These are phyloP conservation scores for Leptarthrus brevirostris DNA, from an alignment of 2,888 invertebrate genomes.

Conservation along the genomic window DNA sequence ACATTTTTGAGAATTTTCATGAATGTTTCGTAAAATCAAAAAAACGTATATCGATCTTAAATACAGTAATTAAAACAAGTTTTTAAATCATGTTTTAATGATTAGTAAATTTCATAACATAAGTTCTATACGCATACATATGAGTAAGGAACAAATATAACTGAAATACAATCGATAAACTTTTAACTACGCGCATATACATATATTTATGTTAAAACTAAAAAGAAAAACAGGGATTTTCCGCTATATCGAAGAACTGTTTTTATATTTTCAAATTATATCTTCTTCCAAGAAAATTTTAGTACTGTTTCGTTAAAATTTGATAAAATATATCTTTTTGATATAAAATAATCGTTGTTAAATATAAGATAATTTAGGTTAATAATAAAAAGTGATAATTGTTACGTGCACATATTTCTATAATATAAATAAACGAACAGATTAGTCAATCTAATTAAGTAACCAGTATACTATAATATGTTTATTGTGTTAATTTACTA, in stretches of 20 bases:
- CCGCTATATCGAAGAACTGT: slow-evolving; percentile 37
- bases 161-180: background rate
- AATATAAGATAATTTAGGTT: slow-evolving; percentile 15
- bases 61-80: background rate
- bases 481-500: no score
- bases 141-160: slow-evolving; percentile 14
- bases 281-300: slow-evolving; percentile 22
- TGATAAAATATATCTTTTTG: slow-evolving; percentile 37
- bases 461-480: no score
- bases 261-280: slow-evolving; percentile 26
- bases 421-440: slow-evolving; percentile 1
- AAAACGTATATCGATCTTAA: background rate
- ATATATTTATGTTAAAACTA: slow-evolving; percentile 16
- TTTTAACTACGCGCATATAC: background rate
- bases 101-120: no score
- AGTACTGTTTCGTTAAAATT: slow-evolving; percentile 24
- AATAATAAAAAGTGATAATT: slow-evolving; percentile 18
- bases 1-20: no score
- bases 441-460: background rate
- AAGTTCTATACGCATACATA: no score
- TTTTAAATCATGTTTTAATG: slow-evolving; percentile 45
- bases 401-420: slow-evolving; percentile 40
- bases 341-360: slow-evolving; percentile 44
- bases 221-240: slow-evolving; percentile 42
- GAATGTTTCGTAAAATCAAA: background rate